Evolutionary conservation across 2,888 invertebrate genomes (phyloP).

Genomic region (Melinaea marsaeus): DNA sequence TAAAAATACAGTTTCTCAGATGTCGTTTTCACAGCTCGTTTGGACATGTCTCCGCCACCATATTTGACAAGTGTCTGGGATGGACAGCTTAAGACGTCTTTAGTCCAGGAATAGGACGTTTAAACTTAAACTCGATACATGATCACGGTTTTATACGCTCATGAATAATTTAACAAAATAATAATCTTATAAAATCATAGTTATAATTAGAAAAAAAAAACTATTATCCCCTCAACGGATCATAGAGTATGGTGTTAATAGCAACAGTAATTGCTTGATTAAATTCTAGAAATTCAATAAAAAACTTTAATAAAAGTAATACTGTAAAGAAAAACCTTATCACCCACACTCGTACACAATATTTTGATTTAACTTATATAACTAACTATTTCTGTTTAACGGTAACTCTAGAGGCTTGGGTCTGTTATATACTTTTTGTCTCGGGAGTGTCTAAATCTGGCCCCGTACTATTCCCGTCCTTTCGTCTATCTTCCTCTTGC

Average conservation of each 20-base stretch:
- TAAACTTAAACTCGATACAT: slow-evolving; percentile 31
- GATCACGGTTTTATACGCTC: too few species aligned
- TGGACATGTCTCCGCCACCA: slow-evolving; percentile 51
- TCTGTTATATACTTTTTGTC: slow-evolving; percentile 58
- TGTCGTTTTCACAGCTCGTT: slow-evolving; percentile 40
- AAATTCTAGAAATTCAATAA: not conserved
- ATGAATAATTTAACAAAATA: slow-evolving; percentile 22
- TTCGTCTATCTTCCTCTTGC: slow-evolving; percentile 58
- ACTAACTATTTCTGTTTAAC: slow-evolving; percentile 19
- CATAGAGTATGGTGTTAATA: slow-evolving; percentile 3
- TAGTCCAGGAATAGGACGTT: slow-evolving; percentile 60
- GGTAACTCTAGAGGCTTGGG: slow-evolving; percentile 1
- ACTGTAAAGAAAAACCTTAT: too few species aligned
- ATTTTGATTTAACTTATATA: too few species aligned
- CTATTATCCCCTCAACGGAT: slow-evolving; percentile 4
- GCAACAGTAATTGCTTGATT: slow-evolving; percentile 7
- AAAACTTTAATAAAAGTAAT: too few species aligned
- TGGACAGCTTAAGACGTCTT: slow-evolving; percentile 59
- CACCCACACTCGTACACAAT: too few species aligned
- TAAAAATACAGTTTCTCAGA: slow-evolving; percentile 15
- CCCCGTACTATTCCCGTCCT: slow-evolving; percentile 62
- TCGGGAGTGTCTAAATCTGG: slow-evolving; percentile 67
- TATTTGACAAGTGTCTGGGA: slow-evolving; percentile 57
- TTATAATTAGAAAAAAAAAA: not conserved
- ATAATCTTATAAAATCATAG: slow-evolving; percentile 17